Evolutionary conservation across 2,888 invertebrate species (phyloP), one percentile per base, ranked within the genome.

Genomic region (Cantharis flavilabris): DNA sequence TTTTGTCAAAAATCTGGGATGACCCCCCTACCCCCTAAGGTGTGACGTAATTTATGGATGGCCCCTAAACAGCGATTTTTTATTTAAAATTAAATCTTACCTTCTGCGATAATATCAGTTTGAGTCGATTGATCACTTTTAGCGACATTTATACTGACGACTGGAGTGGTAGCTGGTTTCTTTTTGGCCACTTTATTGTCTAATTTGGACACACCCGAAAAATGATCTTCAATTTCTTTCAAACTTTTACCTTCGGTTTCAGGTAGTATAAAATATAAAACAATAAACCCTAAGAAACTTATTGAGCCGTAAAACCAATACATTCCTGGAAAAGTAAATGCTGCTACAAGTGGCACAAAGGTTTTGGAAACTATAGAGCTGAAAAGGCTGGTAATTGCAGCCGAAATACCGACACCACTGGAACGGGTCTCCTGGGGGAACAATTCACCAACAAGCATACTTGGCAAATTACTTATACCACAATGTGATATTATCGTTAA

Each of bases 191-290:
- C 90, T 75, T 87, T 83, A 80, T 91, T 91, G 3, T 86, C 87
- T 16, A 92, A 84, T 80, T 89, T 91, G 69, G 88, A 89, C 28
- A 90, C 86, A 0, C 94, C 93, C 0, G 92, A 90, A 82, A 92
- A 94, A 86, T 94, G 94, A 77, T 92, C 91, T 82, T 93, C 92
- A 71, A 95, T 94, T 81, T 94, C 94, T 74, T 90, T 90, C 63
- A 96, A 86, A 0, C 92, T 92, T 83, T 94, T 92, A 0, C 95
- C 95, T 86, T 96, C 96, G 0, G 96, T 96, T 89, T 96, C 96
- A 0, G 96, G 96, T 75, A 96, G 87, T 30, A 92, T 88, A 78
- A 92, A 92, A 85, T 92, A 95, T 33, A 96, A 88, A 9, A 92
- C 86, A 3, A 92, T 78, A n/a, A 92, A 89, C 0, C 95, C 95